phyloP scores from a whole-genome alignment of 2,797 vertebrate species.

The Chelidonichthys spinosus region DNA sequence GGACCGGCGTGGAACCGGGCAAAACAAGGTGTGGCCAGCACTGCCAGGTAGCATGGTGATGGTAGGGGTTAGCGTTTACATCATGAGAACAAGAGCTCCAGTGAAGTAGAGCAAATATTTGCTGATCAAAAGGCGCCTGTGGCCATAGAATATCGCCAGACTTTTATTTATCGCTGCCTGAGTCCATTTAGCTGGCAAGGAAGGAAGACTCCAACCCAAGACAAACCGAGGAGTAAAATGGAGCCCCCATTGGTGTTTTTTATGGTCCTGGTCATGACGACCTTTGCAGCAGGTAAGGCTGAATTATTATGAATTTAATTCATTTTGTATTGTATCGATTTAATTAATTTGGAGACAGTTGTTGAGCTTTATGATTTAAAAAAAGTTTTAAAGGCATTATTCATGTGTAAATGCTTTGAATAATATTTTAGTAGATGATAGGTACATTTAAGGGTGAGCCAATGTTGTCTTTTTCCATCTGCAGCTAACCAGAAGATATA shows the following conservation, averaged over 20 bases:
- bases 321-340: not conserved
- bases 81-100: constrained; percentile 32
- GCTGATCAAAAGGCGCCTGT: constrained; percentile 21
- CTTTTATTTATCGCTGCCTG: constrained; percentile 17
- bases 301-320: not conserved
- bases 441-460: not conserved
- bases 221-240: constrained; percentile 44
- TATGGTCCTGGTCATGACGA: constrained; percentile 44
- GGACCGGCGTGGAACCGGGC: constrained; percentile 41
- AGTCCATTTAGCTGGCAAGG: not conserved
- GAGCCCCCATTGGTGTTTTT: constrained; percentile 25
- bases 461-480: constrained; percentile 54
- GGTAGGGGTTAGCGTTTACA: constrained; percentile 38
- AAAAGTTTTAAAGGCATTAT: not conserved
- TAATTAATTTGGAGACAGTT: not conserved
- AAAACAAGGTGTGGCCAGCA: constrained; percentile 70
- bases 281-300: constrained; percentile 58
- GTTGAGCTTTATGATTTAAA: not conserved
- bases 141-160: not conserved
- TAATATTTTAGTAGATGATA: not conserved
- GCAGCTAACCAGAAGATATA: constrained; percentile 23
- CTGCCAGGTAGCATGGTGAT: constrained; percentile 7
- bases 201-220: not conserved
- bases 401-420: not conserved
- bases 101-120: constrained; percentile 65